A percentile compares a stretch with the other conserved stretches of the same genome.
phyloP scores from a whole-genome alignment of 2,888 invertebrate species.

The Heliconius cydno region DNA sequence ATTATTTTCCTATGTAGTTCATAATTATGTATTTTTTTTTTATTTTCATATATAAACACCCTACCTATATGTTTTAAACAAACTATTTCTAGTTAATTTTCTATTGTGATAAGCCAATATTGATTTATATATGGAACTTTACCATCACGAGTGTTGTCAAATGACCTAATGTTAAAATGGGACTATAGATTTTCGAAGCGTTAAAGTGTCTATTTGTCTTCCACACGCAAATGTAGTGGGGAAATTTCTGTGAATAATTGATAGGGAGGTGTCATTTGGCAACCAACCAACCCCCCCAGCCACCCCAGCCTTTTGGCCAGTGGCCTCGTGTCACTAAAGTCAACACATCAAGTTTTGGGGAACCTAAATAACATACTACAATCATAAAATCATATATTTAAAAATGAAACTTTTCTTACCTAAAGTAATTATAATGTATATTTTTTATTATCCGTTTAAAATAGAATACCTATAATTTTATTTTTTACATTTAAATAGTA shows the following conservation, averaged over 20 bases:
- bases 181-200: constrained; percentile 55
- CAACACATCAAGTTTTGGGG: constrained; percentile 45
- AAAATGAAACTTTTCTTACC: not conserved
- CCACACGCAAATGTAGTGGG: constrained; percentile 81
- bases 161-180: constrained; percentile 1
- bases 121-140: not conserved
- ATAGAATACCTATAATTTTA: not conserved
- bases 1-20: not conserved
- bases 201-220: constrained; percentile 78
- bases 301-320: constrained; percentile 55
- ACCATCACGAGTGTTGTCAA: not conserved
- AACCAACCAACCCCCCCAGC: constrained; percentile 65
- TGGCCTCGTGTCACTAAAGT: constrained; percentile 56
- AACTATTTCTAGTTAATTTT: not conserved
- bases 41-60: not conserved
- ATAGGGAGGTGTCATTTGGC: constrained; percentile 80
- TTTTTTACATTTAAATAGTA: not conserved
- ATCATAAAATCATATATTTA: not conserved
- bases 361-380: constrained; percentile 15
- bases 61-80: not conserved
- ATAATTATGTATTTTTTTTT: not conserved
- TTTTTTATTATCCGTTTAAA: not conserved
- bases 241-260: constrained; percentile 82
- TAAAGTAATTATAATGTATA: not conserved
- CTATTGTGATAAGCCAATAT: not conserved